Conservation (phyloP, 2,113 vertebrate genomes). For the Trogon surrucura region DNA sequence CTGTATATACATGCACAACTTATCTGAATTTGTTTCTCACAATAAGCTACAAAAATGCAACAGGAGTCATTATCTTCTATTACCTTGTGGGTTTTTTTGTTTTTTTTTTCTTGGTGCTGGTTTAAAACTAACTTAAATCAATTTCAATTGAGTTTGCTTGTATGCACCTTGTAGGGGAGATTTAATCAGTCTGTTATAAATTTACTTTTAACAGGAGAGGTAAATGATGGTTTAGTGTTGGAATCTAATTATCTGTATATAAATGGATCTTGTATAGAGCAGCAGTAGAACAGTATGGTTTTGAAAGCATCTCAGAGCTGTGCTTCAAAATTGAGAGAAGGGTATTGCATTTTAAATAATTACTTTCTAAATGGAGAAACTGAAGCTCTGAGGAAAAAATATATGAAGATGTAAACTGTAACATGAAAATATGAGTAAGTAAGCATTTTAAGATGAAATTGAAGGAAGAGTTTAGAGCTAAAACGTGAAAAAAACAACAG, state of each 20-base stretch:
- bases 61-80: background rate
- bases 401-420: background rate
- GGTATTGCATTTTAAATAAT: slow-evolving; percentile 34
- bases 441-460: slow-evolving; percentile 7
- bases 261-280: slow-evolving; percentile 38
- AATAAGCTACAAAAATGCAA: background rate
- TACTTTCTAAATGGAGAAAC: background rate
- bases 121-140: slow-evolving; percentile 36
- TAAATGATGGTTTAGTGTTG: slow-evolving; percentile 51
- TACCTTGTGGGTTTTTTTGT: background rate
- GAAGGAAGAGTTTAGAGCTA: background rate
- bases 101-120: background rate
- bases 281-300: background rate
- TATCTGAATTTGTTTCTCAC: background rate
- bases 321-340: background rate
- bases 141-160: slow-evolving; percentile 49
- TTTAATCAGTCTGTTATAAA: slow-evolving; percentile 59
- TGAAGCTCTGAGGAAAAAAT: background rate
- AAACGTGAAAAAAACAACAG: background rate
- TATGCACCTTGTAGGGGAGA: background rate
- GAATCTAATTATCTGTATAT: slow-evolving; percentile 51
- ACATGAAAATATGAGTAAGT: background rate
- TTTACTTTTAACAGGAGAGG: slow-evolving; percentile 46
- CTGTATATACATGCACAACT: background rate
- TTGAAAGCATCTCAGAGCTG: background rate